These are phyloP conservation scores for Apocheima hispidaria DNA, from an alignment of 2,888 invertebrate species.

Conservation along the genomic window DNA sequence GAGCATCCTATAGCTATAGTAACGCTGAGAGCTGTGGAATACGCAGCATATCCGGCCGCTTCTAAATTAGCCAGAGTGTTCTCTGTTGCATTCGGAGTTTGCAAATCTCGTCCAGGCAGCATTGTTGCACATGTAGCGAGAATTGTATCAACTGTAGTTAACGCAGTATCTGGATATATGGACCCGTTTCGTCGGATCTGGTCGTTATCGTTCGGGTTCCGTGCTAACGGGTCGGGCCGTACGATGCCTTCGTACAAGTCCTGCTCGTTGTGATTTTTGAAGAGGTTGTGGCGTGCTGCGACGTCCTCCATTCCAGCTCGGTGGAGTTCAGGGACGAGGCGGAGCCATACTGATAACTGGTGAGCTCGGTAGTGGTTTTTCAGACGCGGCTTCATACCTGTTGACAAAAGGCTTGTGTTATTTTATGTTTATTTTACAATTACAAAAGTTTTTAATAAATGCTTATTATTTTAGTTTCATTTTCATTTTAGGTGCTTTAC, in stretches of 20 bases:
- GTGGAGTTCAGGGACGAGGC: slow-evolving; percentile 96
- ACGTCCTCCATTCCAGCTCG: slow-evolving; percentile 96
- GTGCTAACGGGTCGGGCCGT: slow-evolving; percentile 92
- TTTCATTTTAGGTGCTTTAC: no score
- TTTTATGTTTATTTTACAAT: neutral
- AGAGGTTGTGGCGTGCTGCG: slow-evolving; percentile 94
- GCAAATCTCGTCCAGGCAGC: slow-evolving; percentile 81
- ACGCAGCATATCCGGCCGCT: slow-evolving; percentile 91
- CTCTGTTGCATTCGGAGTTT: slow-evolving; percentile 85
- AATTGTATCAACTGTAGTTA: slow-evolving; percentile 90
- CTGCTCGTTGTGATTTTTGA: slow-evolving; percentile 95
- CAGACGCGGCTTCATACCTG: slow-evolving; percentile 96
- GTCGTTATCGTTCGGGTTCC: slow-evolving; percentile 87
- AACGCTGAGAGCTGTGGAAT: slow-evolving; percentile 91
- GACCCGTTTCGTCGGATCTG: slow-evolving; percentile 84
- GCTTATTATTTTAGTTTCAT: no score
- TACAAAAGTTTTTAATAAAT: no score
- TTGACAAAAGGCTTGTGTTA: slow-evolving; percentile 2
- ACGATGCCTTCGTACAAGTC: slow-evolving; percentile 96
- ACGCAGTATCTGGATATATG: slow-evolving; percentile 85
- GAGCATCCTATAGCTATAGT: slow-evolving; percentile 94
- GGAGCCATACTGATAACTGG: slow-evolving; percentile 97
- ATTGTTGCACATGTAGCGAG: slow-evolving; percentile 91
- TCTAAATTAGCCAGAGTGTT: slow-evolving; percentile 93
- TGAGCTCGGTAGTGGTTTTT: slow-evolving; percentile 98